Evolutionary conservation across 2,888 invertebrate species (phyloP), one percentile per base, ranked within the genome.

Genomic region (Sialis fuliginosa): DNA sequence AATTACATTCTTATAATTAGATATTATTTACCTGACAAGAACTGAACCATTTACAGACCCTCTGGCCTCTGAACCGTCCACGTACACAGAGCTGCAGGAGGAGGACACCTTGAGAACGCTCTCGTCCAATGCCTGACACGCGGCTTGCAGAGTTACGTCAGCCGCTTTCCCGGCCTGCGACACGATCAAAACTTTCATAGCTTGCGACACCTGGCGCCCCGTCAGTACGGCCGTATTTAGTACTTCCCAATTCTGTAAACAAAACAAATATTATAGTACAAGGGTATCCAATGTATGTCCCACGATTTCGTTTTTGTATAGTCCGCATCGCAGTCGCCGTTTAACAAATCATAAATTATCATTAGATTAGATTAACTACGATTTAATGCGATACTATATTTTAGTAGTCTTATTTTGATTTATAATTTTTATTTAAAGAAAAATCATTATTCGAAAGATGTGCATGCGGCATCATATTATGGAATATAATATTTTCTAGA

Each of bases 61-160:
- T 1, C 91, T 77, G 50, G 88, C 86, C 67, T 96, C 95, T 6
- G 92, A 90, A 0, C 95, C 95, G 63, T 95, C 95, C 32, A 96
- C 84, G 67, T 93, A 96, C 4, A 96, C 92, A 12, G 90, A 90
- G 56, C 92, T 91, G 67, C 96, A 96, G 5, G 92, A 91, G 6
- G 91, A 87, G 5, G 93, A 90, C 70, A 93, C 96, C 81, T 96
- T 95, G 48, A 96, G 77, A 32, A 93, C 92, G 60, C 91, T 91
- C 64, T 92, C 91, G 63, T 96, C 93, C 58, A 90, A 87, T 5
- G 93, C 92, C 62, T 89, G 86, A 63, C 95, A 96, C 49, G 91
- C 90, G 54, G 92, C 88, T 64, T 92, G 90, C 51, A 90, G 71
- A 22, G 95, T 95, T 54, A 96, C 92, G 66, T 96, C 95, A 49